Percentiles rank a stretch among this genome's conserved stretches.
Conservation (phyloP, 2,888 invertebrate genomes). For the Cryptophagus acutangulus region DNA sequence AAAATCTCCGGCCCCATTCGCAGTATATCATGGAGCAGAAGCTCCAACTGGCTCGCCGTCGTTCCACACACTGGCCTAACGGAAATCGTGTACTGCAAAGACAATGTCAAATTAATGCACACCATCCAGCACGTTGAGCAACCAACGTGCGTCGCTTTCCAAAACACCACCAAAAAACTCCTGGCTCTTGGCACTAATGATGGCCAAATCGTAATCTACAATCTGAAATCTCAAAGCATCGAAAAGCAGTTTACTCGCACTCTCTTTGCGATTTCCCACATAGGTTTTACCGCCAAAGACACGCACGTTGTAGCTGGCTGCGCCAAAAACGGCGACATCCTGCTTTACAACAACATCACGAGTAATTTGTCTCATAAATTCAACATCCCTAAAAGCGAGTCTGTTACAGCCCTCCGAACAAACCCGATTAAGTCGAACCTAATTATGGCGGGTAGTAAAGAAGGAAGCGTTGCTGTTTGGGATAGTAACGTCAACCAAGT, state of each 20-base stretch:
- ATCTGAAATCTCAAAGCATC: constrained; percentile 39
- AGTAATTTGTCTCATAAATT: constrained; percentile 35
- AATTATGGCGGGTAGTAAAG: constrained; percentile 41
- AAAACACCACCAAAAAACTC: constrained; percentile 39
- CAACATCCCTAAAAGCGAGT: constrained; percentile 39
- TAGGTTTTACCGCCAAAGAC: constrained; percentile 42
- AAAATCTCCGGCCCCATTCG: constrained; percentile 35
- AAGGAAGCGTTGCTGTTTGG: constrained; percentile 44
- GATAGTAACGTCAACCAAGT: constrained; percentile 40
- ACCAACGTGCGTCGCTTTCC: constrained; percentile 43
- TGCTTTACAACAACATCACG: constrained; percentile 38
- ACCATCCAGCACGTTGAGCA: constrained; percentile 39
- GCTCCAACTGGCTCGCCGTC: constrained; percentile 43
- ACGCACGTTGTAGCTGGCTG: constrained; percentile 41
- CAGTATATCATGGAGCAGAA: constrained; percentile 44
- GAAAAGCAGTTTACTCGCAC: constrained; percentile 38
- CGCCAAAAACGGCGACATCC: constrained; percentile 39
- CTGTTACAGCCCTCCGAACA: constrained; percentile 37
- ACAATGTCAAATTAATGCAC: constrained; percentile 38
- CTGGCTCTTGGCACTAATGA: constrained; percentile 39
- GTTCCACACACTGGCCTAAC: constrained; percentile 40
- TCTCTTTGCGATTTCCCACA: constrained; percentile 33
- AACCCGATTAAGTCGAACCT: constrained; percentile 39
- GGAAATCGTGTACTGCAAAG: constrained; percentile 43
- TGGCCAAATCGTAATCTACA: constrained; percentile 42